These are phyloP conservation scores for Caenorhabditis becei DNA, from an alignment of 2,888 invertebrate genomes.

Conservation along the genomic window DNA sequence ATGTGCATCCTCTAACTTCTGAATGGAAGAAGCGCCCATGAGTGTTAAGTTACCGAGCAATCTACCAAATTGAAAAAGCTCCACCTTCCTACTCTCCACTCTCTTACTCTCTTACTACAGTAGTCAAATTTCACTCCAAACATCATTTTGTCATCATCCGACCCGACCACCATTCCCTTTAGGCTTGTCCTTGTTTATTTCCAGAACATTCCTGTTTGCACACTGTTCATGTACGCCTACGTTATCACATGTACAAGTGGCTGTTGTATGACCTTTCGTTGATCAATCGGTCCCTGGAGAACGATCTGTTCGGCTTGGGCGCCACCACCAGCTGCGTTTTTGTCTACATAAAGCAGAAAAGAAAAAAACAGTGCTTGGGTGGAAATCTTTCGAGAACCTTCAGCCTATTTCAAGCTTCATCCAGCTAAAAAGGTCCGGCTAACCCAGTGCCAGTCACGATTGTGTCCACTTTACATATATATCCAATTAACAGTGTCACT, in stretches of 20 bases:
- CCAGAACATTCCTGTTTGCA: constrained; percentile 1
- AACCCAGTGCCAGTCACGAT: constrained; percentile 44
- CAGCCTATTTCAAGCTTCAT: too few species aligned
- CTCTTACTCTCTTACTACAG: too few species aligned
- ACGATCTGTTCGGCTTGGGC: constrained; percentile 27
- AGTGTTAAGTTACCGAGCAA: constrained; percentile 49
- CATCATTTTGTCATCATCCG: not conserved
- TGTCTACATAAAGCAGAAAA: constrained; percentile 14
- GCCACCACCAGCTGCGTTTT: constrained; percentile 18
- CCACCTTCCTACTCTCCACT: too few species aligned
- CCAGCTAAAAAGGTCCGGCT: too few species aligned
- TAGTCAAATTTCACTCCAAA: not conserved
- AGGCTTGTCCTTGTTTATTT: not conserved
- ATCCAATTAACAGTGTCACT: constrained; percentile 58
- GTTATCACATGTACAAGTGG: constrained; percentile 33
- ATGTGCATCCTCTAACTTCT: not conserved
- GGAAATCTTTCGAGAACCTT: not conserved
- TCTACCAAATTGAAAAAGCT: constrained; percentile 36
- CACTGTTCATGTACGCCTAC: not conserved
- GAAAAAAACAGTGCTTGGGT: constrained; percentile 14
- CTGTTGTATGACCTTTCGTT: constrained; percentile 52
- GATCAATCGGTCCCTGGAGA: constrained; percentile 50
- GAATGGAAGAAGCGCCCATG: constrained; percentile 8
- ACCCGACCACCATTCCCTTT: not conserved
- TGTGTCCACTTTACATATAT: constrained; percentile 50